Evolutionary conservation across 2,113 vertebrate genomes (phyloP).

Genomic region (Argyrosomus japonicus): DNA sequence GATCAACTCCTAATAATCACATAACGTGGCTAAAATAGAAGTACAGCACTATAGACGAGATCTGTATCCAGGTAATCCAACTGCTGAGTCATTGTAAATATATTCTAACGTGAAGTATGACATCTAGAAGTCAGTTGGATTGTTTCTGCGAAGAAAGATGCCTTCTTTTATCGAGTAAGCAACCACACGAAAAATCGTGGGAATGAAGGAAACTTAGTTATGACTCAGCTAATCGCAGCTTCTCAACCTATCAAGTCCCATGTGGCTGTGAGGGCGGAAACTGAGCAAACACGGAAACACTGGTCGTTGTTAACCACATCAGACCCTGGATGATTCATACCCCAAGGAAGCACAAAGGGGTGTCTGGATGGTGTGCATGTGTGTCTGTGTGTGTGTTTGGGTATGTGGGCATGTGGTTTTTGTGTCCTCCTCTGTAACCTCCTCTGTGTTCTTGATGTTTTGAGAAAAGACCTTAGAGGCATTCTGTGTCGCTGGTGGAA

Average conservation of each 20-base stretch:
- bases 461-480: constrained; percentile 6
- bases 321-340: constrained; percentile 58
- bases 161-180: constrained; percentile 29
- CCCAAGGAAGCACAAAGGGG: constrained; percentile 32
- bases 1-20: too few species aligned
- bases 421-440: constrained; percentile 24
- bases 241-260: constrained; percentile 41
- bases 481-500: not conserved
- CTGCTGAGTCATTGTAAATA: not conserved
- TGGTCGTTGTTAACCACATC: constrained; percentile 69
- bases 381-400: constrained; percentile 16
- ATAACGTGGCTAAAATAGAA: too few species aligned
- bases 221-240: constrained; percentile 52
- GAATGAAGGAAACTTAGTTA: constrained; percentile 46
- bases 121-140: not conserved
- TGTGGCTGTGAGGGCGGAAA: constrained; percentile 54
- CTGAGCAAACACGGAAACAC: constrained; percentile 56
- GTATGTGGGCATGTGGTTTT: constrained; percentile 13
- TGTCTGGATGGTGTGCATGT: constrained; percentile 46
- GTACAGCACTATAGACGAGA: not conserved
- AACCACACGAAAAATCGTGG: constrained; percentile 37
- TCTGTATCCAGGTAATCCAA: not conserved
- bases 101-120: too few species aligned
- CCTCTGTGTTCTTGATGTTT: constrained; percentile 21
- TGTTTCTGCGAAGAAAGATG: constrained; percentile 9